Base-by-base conservation (phyloP, 2,888 invertebrate genomes). In the Thecophora atra region DNA sequence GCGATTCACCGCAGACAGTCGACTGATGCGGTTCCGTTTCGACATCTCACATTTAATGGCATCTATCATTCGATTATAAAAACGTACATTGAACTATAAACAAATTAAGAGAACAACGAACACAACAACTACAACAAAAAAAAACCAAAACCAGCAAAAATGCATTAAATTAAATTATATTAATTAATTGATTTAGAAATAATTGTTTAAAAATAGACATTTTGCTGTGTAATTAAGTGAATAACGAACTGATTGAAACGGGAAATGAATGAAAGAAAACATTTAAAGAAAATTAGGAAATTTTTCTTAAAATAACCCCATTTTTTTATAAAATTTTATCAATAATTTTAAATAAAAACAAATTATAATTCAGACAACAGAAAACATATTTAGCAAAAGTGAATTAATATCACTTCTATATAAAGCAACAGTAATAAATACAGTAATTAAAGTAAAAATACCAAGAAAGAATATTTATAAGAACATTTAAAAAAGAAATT, bases 181-280 rank as follows among this genome's bases (percentile, higher is more conserved):
- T 52, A 63, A 70, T 37, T 63, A 63, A 62, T 63, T 70, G 17
- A 63, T 52, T 63, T 70, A 70, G 70, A 70, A 70, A 60, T 44
- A 70, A 70, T 52, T 71, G 70, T n/a, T n/a, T 70, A 69, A 73
- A 74, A 74, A 74, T 74, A 54, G 68, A 37, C 69, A 37, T 2
- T 37, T 37, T 37, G 37, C 37, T 37, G 11, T 37, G 37, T 8
- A 37, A 37, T 37, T 6, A 37, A n/a, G 11, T 37, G 37, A 37
- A 37, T 2, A 26, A 60, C 72, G 71, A 74, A 30, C 56, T 30
- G 67, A 64, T 26, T 19, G 44, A 65, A 42, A 24, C 65, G 66
- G n/a, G 37, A 63, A 30, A 52, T 21, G 64, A 64, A 47, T 21
- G 42, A 19, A 17, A 2, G 30, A n/a, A 44, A 44, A n/a, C n/a